These are phyloP conservation scores for Lycorma delicatula DNA, from an alignment of 1,140 invertebrate species.

Conservation along the genomic window DNA sequence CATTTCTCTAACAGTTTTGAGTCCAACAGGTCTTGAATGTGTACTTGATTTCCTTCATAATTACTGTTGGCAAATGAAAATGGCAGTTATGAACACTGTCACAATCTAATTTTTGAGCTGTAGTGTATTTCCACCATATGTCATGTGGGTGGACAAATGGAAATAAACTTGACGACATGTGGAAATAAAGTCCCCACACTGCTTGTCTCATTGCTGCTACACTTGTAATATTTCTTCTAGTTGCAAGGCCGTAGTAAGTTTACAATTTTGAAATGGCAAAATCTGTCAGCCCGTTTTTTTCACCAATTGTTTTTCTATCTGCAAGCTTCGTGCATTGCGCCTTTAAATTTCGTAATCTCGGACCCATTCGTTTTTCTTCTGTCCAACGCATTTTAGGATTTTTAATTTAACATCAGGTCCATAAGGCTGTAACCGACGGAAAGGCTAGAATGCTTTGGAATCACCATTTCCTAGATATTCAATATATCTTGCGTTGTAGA, in stretches of 20 bases:
- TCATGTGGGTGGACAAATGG: neutral
- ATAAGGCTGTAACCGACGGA: conserved; percentile 6
- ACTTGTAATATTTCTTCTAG: neutral
- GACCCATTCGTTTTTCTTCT: conserved; percentile 19
- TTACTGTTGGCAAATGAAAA: neutral
- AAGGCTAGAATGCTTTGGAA: conserved; percentile 10
- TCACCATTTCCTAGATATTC: conserved; percentile 18
- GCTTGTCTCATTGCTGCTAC: too few species aligned
- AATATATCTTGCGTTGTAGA: conserved; percentile 3
- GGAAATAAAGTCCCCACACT: neutral
- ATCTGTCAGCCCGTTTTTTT: conserved; percentile 17
- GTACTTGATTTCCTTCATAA: neutral
- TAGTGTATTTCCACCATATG: neutral
- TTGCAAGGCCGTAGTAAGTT: conserved; percentile 15
- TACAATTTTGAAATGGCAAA: conserved; percentile 12
- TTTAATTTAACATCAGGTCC: conserved; percentile 10
- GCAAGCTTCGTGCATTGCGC: conserved; percentile 9
- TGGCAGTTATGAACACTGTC: neutral
- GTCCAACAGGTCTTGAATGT: too few species aligned
- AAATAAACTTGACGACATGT: neutral
- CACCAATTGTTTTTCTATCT: conserved; percentile 14
- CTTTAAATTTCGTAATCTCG: conserved; percentile 15
- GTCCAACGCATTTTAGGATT: conserved; percentile 22
- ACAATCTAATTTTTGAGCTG: neutral
- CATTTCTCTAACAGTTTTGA: too few species aligned